These are phyloP conservation scores for Bostrychus sinensis DNA, from an alignment of 2,113 vertebrate genomes.

Conservation along the genomic window DNA sequence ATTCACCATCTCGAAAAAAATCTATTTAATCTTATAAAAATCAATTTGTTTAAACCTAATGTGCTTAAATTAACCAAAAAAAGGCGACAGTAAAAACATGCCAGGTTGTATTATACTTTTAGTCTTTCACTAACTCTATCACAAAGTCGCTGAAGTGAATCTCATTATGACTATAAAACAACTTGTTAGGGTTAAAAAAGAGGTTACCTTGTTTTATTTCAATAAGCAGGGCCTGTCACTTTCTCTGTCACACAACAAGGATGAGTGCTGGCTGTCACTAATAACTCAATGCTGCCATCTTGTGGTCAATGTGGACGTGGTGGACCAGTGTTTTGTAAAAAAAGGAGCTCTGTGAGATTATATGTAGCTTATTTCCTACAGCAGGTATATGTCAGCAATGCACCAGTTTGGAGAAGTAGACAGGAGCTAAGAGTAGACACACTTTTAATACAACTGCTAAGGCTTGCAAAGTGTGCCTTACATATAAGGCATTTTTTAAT, in stretches of 20 bases:
- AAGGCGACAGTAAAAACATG: background rate
- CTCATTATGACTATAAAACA: conserved; percentile 3
- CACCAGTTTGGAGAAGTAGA: too few relatives aligned
- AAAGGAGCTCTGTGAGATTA: too few relatives aligned
- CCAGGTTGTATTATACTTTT: background rate
- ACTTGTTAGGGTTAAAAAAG: background rate
- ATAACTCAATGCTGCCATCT: conserved; percentile 79
- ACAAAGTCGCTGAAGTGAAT: background rate
- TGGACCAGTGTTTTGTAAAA: background rate
- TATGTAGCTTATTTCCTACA: too few relatives aligned
- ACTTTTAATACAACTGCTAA: too few relatives aligned
- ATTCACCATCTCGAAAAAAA: too few relatives aligned
- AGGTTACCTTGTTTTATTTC: conserved; percentile 28
- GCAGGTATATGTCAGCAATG: too few relatives aligned
- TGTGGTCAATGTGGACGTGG: conserved; percentile 28
- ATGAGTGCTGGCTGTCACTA: conserved; percentile 20
- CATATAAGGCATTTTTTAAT: too few relatives aligned
- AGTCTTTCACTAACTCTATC: background rate
- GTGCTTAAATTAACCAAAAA: background rate
- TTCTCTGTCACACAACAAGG: background rate
- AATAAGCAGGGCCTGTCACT: conserved; percentile 2
- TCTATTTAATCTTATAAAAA: too few relatives aligned
- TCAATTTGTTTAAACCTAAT: too few relatives aligned
- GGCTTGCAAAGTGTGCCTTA: too few relatives aligned
- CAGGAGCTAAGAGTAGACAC: too few relatives aligned